These are phyloP conservation scores for Amniataba percoides DNA, from an alignment of 2,797 vertebrate genomes.

Conservation along the genomic window DNA sequence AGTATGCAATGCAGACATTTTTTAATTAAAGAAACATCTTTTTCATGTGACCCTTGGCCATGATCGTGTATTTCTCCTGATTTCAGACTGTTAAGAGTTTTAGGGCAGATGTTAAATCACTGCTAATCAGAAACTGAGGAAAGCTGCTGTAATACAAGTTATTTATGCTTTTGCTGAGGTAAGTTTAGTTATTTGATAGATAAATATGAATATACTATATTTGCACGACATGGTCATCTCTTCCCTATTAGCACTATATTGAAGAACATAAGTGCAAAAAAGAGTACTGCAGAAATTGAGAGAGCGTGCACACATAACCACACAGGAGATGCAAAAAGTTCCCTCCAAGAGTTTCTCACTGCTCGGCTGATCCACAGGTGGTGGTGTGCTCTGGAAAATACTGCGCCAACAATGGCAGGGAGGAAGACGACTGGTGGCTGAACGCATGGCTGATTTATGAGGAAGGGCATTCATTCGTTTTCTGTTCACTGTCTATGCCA, in stretches of 20 bases:
- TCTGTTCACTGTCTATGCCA: too few species aligned
- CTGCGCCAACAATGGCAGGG: too few species aligned
- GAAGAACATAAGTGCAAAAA: background rate
- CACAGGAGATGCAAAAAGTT: background rate
- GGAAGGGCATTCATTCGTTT: too few species aligned
- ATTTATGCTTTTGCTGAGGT: background rate
- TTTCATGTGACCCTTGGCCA: constrained; percentile 36
- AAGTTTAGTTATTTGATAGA: background rate
- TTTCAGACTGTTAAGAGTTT: constrained; percentile 28
- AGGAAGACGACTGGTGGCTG: too few species aligned
- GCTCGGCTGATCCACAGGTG: background rate
- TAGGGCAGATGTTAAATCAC: constrained; percentile 2
- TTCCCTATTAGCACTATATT: background rate
- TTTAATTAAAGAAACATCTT: constrained; percentile 42
- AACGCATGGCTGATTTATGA: too few species aligned
- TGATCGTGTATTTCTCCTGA: constrained; percentile 35
- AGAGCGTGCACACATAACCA: background rate
- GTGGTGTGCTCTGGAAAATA: too few species aligned
- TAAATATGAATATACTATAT: background rate
- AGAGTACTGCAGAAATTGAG: background rate
- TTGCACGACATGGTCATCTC: background rate
- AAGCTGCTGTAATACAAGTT: background rate
- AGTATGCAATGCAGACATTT: constrained; percentile 25
- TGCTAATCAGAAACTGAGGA: background rate
- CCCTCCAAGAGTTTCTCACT: background rate